Evolutionary conservation across 2,113 vertebrate genomes (phyloP), one percentile per base, ranked within the genome.

Genomic region (Zosterops lateralis): DNA sequence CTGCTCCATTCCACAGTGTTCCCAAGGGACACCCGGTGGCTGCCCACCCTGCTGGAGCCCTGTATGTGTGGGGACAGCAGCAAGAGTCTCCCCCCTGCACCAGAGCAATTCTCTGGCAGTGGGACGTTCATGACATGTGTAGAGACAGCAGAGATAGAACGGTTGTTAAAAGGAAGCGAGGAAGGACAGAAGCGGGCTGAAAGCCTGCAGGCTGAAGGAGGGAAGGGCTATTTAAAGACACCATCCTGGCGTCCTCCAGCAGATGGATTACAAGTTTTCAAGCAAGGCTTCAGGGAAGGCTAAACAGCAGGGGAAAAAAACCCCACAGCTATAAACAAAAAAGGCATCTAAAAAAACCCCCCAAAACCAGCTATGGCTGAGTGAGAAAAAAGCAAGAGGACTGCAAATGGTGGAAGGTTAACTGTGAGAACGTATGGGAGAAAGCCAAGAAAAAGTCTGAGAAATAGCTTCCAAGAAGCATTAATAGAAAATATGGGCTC

Each of bases 401-500:
- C 60, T 31, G 7, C 90, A 88, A 95, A 96, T 50, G 73, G 47
- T 77, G 72, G 71, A 95, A 93, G 82, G 90, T 73, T 91, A 88
- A 88, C 67, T 85, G 87, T 83, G 78, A 94, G 75, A 94, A 90
- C 51, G 47, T 20, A 17, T 29, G 72, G 67, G 64, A 90, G 29
- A 60, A 44, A 90, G 95, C 95, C 96, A 96, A 96, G 90, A 85
- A 95, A 93, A 95, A 94, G 93, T 90, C 95, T 93, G 88, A 93
- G 78, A 85, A 95, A 88, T 32, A 58, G 72, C 90, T 95, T 96
- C 95, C 90, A 96, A 95, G 84, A 93, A 85, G 50, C 79, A 47
- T 90, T 95, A 94, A 58, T 91, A 93, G 88, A 94, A 95, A 93
- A 93, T 90, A 92, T 20, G 56, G 75, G 51, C 64, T 83, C 90